Evolutionary conservation across 1,140 invertebrate genomes (phyloP).

Genomic region (Oedothorax gibbosus): DNA sequence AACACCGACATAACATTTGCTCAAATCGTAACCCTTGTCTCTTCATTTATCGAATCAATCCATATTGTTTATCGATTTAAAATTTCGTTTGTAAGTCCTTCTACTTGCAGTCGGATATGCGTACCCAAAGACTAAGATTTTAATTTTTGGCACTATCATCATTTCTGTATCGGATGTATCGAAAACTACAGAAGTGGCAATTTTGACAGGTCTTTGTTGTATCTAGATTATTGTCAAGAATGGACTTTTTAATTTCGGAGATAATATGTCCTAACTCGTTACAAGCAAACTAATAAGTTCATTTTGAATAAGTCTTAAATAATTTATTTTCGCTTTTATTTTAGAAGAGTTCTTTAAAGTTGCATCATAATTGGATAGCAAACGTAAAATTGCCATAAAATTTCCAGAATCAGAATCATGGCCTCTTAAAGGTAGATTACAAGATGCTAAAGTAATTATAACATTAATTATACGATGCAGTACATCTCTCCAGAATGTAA

Average conservation of each 20-base stretch:
- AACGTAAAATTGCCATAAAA: background rate
- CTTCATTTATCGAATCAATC: background rate
- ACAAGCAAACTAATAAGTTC: background rate
- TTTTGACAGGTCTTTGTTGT: background rate
- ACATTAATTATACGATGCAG: background rate
- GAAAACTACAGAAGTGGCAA: background rate
- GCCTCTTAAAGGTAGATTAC: background rate
- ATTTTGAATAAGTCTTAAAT: background rate
- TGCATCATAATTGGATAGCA: background rate
- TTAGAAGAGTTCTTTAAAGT: too few species aligned
- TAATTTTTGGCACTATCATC: background rate
- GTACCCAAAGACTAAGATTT: background rate
- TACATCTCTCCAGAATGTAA: background rate
- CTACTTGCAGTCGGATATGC: background rate
- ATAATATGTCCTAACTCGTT: background rate
- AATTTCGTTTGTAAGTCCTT: background rate
- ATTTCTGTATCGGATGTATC: background rate
- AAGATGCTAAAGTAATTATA: background rate
- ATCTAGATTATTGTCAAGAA: background rate
- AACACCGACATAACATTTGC: background rate
- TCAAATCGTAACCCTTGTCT: background rate
- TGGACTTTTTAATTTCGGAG: background rate
- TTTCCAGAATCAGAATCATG: background rate
- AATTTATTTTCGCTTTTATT: too few species aligned
- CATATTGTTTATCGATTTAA: background rate